A percentile compares a stretch with the other conserved stretches of the same genome.
phyloP scores from a whole-genome alignment of 2,113 vertebrate species.

The Nymphicus hollandicus region DNA sequence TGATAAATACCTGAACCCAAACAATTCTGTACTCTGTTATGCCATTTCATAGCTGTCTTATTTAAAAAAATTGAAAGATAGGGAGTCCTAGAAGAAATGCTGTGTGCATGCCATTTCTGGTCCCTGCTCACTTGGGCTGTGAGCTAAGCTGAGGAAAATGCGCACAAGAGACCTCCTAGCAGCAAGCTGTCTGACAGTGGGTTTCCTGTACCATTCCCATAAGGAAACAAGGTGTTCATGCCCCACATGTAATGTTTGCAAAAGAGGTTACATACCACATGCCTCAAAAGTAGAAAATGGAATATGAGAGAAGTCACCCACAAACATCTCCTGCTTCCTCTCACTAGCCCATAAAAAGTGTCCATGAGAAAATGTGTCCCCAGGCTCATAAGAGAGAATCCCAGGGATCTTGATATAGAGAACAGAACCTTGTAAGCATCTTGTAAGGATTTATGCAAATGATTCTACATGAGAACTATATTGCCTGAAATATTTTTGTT shows the following conservation, averaged over 20 bases:
- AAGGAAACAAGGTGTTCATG: not conserved
- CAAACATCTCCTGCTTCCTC: not conserved
- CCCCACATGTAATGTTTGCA: not conserved
- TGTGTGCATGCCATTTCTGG: not conserved
- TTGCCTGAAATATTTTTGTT: not conserved
- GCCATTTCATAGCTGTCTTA: not conserved
- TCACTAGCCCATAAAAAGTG: not conserved
- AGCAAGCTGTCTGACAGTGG: not conserved
- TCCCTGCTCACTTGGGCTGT: not conserved
- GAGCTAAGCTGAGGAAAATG: not conserved
- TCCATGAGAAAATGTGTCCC: not conserved
- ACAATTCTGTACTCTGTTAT: not conserved
- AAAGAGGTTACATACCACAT: not conserved
- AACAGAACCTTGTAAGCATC: not conserved
- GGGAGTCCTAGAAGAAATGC: not conserved
- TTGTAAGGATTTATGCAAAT: not conserved
- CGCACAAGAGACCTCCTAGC: not conserved
- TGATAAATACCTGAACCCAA: not conserved
- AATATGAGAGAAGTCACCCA: not conserved
- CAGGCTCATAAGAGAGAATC: not conserved
- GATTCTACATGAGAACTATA: not conserved
- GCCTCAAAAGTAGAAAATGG: not conserved
- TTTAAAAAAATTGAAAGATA: not conserved
- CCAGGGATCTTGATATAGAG: not conserved
- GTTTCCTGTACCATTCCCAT: not conserved